phyloP scores from a whole-genome alignment of 2,797 vertebrate species.

The Typhlichthys eigenmanni region DNA sequence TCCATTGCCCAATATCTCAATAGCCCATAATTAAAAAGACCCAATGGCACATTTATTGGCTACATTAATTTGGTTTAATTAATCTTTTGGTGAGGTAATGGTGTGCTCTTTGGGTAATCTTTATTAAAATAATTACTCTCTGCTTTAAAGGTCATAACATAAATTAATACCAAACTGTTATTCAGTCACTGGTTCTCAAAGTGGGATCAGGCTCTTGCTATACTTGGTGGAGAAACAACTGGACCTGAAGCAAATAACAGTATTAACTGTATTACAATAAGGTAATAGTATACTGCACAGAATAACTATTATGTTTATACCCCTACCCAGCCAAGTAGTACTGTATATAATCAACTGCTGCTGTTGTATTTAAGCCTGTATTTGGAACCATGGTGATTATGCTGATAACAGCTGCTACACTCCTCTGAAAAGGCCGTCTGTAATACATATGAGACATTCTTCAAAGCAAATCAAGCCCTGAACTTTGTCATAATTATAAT shows the following conservation, averaged over 20 bases:
- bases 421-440: no score
- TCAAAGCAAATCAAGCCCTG: neutral
- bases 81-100: conserved; percentile 35
- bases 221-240: no score
- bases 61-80: conserved; percentile 34
- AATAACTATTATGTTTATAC: no score
- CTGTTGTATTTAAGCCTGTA: no score
- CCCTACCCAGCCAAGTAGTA: no score
- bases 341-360: no score
- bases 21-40: neutral
- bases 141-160: conserved; percentile 16
- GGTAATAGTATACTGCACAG: no score
- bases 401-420: no score
- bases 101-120: conserved; percentile 7
- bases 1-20: neutral
- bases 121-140: conserved; percentile 55
- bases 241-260: no score
- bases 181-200: neutral
- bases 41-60: conserved; percentile 40
- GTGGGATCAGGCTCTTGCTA: neutral
- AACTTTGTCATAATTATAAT: no score
- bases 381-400: no score
- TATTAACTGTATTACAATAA: no score
- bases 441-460: neutral
- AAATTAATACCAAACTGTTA: conserved; percentile 33